Evolutionary conservation across 2,113 vertebrate species (phyloP), one percentile per base, ranked within the genome.

Genomic region (Rhynchomys soricoides): DNA sequence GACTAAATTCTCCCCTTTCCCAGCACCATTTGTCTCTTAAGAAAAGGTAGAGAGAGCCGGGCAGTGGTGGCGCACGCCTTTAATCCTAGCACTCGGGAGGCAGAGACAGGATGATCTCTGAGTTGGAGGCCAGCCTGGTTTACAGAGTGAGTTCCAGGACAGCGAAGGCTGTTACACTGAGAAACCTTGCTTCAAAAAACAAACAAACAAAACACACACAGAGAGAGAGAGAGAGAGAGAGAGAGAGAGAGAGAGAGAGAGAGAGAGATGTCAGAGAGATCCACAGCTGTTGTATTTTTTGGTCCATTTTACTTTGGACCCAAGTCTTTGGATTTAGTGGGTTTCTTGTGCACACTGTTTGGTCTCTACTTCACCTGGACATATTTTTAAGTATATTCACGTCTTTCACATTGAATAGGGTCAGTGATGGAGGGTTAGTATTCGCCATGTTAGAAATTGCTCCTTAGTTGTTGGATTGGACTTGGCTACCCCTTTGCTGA

Each of bases 281-380:
- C 26, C 8, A 73, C 45, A 34, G 86, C 19, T n/a, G 34, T 11
- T 52, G 45, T 48, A 11, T 78, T 75, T 70, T 37, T 57, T 15
- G 7, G 2, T 66, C 8, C 31, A n/a, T 66, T 93, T 77, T 85
- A 21, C 29, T 93, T 96, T 89, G 95, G 92, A 92, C 34, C 34
- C 52, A 34, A 73, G 7, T 78, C 37, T 79, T 95, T 77, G 21
- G 75, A 50, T 95, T 93, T 93, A 90, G n/a, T 34, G 40, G 13
- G 48, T 92, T 8, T 95, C 15, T 92, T 55, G 4, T 40, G 73
- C 45, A 74, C 11, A 34, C 19, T 70, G 91, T 50, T 89, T n/a
- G n/a, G n/a, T 88, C 50, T 48, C 37, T 92, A 3, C 81, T 17
- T 21, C 52, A 34, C 45, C 48, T 31, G 82, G 90, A 26, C 37